These are phyloP conservation scores for Mamestra configurata DNA, from an alignment of 1,140 invertebrate genomes.

Conservation along the genomic window DNA sequence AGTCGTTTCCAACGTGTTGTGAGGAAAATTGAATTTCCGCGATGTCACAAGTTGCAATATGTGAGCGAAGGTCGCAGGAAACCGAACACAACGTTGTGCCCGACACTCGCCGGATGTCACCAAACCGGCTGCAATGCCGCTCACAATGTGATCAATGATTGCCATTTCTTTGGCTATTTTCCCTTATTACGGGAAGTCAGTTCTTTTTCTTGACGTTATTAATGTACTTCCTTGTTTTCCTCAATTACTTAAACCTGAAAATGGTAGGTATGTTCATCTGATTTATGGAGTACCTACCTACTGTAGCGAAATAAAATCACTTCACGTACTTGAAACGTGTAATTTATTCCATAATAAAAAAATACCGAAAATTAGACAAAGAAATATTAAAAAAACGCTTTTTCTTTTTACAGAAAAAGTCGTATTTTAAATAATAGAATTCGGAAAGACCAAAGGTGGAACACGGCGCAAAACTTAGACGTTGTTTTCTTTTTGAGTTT, in stretches of 20 bases:
- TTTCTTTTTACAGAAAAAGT: no score
- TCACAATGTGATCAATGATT: not conserved
- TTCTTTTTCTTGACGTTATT: not conserved
- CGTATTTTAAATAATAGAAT: no score
- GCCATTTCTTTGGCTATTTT: not conserved
- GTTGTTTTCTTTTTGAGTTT: no score
- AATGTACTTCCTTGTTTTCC: not conserved
- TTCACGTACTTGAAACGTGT: no score
- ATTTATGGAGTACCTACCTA: no score
- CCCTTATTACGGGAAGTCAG: not conserved
- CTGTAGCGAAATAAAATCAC: no score
- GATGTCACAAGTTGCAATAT: constrained; percentile 46
- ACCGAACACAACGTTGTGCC: constrained; percentile 13
- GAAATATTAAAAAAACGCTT: no score
- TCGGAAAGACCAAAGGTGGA: no score
- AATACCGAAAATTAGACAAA: no score
- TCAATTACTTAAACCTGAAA: not conserved
- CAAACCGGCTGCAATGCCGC: not conserved
- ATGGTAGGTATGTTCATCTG: no score
- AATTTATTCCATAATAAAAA: no score
- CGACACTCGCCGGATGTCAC: constrained; percentile 23
- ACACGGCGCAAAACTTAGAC: no score
- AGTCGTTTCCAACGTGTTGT: constrained; percentile 32
- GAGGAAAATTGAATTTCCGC: constrained; percentile 64
- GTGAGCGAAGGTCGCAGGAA: constrained; percentile 39